Base-by-base conservation (phyloP, 1,140 invertebrate species). In the Cherax quadricarinatus region DNA sequence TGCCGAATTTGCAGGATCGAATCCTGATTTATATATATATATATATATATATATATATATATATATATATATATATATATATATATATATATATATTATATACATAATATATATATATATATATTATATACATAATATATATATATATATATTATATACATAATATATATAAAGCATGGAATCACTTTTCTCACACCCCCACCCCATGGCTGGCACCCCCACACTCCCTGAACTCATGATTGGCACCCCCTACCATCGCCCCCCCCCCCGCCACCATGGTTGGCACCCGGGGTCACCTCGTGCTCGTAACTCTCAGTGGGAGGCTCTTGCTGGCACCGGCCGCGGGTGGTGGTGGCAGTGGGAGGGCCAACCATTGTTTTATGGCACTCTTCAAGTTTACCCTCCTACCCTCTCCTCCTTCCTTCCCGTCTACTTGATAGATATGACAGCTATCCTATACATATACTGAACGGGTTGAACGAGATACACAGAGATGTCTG, bases 341-440 rank as follows among this genome's bases (percentile, higher is more conserved):
- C 75, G 89, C 89, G 75, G 89, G 57, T 91, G 89, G 83, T 66
- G 75, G 41, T 91, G 89, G 84, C 89, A 91, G 89, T 85, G 89
- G 89, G 83, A 86, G 89, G 89, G 88, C 53, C 73, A 60, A 86
- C 82, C 83, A 81, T 86, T 91, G 89, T 91, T 91, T 91, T 91
- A 91, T 91, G 89, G 83, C 89, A 80, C 83, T 86, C 88, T 81
- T 89, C 88, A 89, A 86, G 84, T 86, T 66, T 84, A 73, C 75
- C 49, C 57, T 51, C 73, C 57, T 51, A 30, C n/a, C 89, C 57
- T 53, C 79, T 73, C 84, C 21, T 51, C 75, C 70, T 41, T 41
- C 30, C 30, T 41, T 41, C 30, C 30, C 30, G 30, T 41, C 30
- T 41, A 62, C 6, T 84, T 30, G 84, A 89, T 89, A 89, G 84